These are phyloP conservation scores for Rhodeus uyekii DNA, from an alignment of 2,797 vertebrate species.

Conservation along the genomic window DNA sequence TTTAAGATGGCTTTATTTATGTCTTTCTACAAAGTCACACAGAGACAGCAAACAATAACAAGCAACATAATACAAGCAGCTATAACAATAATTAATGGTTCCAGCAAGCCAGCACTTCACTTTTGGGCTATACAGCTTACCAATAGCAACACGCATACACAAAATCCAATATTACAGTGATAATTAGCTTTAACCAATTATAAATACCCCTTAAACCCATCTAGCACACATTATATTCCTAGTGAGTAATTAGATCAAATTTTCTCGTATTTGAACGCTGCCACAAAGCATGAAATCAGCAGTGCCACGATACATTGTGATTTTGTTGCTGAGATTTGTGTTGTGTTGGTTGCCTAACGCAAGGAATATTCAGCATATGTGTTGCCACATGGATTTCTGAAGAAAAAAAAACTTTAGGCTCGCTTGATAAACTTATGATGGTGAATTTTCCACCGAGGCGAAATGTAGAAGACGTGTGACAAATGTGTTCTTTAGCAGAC, in stretches of 20 bases:
- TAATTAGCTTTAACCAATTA: conserved; percentile 5
- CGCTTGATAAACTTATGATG: conserved; percentile 7
- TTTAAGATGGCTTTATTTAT: not conserved
- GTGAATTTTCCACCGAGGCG: conserved; percentile 8
- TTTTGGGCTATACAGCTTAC: not conserved
- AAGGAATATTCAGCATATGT: conserved; percentile 8
- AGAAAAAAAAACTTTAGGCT: not conserved
- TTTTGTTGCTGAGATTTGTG: not conserved
- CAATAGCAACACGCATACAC: not conserved
- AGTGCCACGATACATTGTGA: not conserved
- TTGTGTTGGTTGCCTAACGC: not conserved
- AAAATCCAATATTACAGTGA: conserved; percentile 8
- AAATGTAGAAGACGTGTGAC: not conserved
- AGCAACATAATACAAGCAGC: not conserved
- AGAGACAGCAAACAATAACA: not conserved
- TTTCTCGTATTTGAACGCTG: not conserved
- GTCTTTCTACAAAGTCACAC: not conserved
- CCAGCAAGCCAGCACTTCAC: conserved; percentile 8
- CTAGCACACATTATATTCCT: not conserved
- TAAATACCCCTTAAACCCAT: conserved; percentile 4
- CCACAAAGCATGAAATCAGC: not conserved
- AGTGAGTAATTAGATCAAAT: not conserved
- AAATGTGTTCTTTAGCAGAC: not conserved
- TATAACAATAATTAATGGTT: conserved; percentile 8
- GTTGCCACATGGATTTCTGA: conserved; percentile 10